phyloP scores from a whole-genome alignment of 1,140 invertebrate genomes.

The Dinoponera quadriceps region DNA sequence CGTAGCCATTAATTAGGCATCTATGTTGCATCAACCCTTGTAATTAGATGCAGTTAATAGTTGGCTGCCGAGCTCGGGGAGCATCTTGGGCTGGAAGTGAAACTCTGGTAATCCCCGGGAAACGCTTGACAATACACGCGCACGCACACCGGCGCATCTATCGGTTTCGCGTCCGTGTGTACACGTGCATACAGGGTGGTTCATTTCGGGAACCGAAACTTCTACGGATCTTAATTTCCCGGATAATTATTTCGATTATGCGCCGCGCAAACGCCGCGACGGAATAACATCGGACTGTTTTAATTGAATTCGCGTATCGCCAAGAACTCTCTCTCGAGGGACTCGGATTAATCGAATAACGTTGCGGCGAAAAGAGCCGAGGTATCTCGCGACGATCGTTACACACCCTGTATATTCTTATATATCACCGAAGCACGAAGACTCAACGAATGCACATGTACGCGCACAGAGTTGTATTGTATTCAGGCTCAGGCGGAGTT shows the following conservation, averaged over 20 bases:
- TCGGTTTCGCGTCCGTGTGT: conserved; percentile 24
- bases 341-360: not conserved
- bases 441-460: conserved; percentile 3
- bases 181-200: conserved; percentile 31
- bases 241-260: not conserved
- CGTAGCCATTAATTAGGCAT: conserved; percentile 85
- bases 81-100: conserved; percentile 81
- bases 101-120: conserved; percentile 81
- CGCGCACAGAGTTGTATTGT: conserved; percentile 56
- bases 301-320: no score
- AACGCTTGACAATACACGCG: conserved; percentile 64
- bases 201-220: not conserved
- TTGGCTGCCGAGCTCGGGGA: conserved; percentile 74
- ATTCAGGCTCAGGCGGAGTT: conserved; percentile 72
- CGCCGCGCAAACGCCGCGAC: no score
- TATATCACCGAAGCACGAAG: conserved; percentile 12
- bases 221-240: not conserved
- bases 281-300: not conserved
- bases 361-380: not conserved
- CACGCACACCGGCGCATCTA: conserved; percentile 5
- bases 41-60: conserved; percentile 86
- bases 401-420: conserved; percentile 1
- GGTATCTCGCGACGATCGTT: not conserved
- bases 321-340: no score
- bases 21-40: conserved; percentile 83